Percentiles rank a stretch among this genome's conserved stretches.
Evolutionary conservation across 2,113 vertebrate genomes (phyloP).

Genomic region (Otis tarda): DNA sequence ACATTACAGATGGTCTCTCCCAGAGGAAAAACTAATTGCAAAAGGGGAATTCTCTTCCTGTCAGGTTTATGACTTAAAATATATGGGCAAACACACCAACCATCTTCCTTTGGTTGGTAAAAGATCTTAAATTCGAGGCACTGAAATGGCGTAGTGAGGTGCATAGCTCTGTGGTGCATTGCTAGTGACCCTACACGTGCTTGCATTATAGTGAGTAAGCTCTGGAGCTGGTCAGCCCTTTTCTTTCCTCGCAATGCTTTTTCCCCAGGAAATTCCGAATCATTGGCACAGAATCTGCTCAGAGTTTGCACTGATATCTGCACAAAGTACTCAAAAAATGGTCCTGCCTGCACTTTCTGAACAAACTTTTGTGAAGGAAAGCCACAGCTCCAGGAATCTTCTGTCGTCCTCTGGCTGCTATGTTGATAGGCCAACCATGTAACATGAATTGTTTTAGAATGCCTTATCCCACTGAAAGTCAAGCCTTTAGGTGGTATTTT

Average conservation of each 20-base stretch:
- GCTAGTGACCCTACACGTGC: background rate
- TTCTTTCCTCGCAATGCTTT: background rate
- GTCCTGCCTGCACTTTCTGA: background rate
- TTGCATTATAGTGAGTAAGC: background rate
- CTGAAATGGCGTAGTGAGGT: background rate
- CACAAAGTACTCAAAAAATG: background rate
- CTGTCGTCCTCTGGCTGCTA: background rate
- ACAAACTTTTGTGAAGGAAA: background rate
- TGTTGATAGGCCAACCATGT: background rate
- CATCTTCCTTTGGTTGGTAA: background rate
- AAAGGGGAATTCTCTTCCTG: background rate
- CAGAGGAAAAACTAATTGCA: background rate
- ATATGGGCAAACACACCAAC: background rate
- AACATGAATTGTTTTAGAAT: background rate
- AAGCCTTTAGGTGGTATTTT: background rate
- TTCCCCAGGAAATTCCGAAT: background rate
- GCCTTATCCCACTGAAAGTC: background rate
- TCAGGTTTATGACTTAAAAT: conserved; percentile 32
- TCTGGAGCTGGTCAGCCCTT: background rate
- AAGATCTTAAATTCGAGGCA: background rate
- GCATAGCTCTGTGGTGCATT: background rate
- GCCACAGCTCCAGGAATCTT: background rate
- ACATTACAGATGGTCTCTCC: background rate
- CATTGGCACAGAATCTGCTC: background rate
- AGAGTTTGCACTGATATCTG: background rate